Evolutionary conservation across 1,140 invertebrate genomes (phyloP), one percentile per base, ranked within the genome.

Genomic region (Tribolium castaneum): DNA sequence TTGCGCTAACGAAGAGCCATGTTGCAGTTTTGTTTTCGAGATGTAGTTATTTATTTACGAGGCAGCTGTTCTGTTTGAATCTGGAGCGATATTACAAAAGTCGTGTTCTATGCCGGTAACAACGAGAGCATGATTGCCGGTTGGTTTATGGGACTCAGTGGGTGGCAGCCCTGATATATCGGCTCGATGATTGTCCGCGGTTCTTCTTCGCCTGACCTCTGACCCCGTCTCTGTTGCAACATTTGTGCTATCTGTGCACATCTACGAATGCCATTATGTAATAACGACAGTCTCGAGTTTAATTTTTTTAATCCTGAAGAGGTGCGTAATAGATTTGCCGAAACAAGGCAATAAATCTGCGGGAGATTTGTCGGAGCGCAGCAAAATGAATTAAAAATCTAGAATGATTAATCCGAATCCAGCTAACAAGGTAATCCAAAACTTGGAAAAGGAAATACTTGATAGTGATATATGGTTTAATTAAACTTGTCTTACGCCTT

Each of bases 381-480:
- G 78, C 66, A 75, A 82, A 82, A 82, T 83, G 83, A 83, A 83
- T 84, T 82, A 83, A 83, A 83, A 84, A 83, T 82, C 83, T 66
- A 78, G 81, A 82, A 83, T 84, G 82, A 84, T 84, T 84, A 83
- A 84, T 84, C 83, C 81, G 77, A 75, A 82, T 83, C 78, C 71
- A 78, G 78, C 78, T 82, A 83, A 82, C 82, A 83, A 83, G 82
- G 79, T 83, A 82, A 82, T 82, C 80, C 80, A 75, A 80, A 82
- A 80, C 82, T 83, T 82, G 62, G 80, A 80, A 80, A 77, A 80
- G 78, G 81, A 82, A 80, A 72, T 77, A 75, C 79, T 80, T 83
- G 82, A 82, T 83, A 78, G 81, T 85, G 84, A 85, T 85, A 80
- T 85, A 85, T 84, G 78, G 81, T 84, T 85, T 85, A 85, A 85